Evolutionary conservation across 2,113 vertebrate genomes (phyloP).

Genomic region (Geococcyx californianus): DNA sequence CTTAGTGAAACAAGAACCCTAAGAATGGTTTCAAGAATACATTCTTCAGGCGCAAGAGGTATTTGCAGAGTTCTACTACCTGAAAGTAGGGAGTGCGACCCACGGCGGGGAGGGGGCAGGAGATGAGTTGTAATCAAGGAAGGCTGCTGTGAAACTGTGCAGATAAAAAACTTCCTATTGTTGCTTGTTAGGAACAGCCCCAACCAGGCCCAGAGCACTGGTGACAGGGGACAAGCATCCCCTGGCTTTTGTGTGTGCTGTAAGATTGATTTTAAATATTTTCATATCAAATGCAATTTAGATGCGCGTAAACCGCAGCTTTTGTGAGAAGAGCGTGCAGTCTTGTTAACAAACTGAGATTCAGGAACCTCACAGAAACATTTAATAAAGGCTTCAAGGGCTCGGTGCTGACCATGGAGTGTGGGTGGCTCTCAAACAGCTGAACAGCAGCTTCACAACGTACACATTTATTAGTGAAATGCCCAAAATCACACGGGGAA

Average conservation of each 20-base stretch:
- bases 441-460: not conserved
- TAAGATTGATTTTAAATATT: not conserved
- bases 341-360: not conserved
- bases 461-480: not conserved
- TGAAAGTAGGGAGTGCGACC: slow-evolving; percentile 44
- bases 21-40: slow-evolving; percentile 47
- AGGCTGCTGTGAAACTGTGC: not conserved
- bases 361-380: not conserved
- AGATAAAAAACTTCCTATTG: not conserved
- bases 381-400: not conserved
- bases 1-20: not conserved
- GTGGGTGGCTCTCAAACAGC: not conserved
- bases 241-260: not conserved
- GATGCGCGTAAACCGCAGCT: not conserved
- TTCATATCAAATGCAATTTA: not conserved
- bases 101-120: fast-evolving
- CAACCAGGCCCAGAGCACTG: not conserved
- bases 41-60: slow-evolving; percentile 72
- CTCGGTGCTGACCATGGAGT: not conserved
- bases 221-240: not conserved
- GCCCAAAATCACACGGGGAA: not conserved
- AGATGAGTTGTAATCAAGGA: not conserved
- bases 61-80: slow-evolving; percentile 55
- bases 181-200: not conserved
- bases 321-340: not conserved